These are phyloP conservation scores for Daktulosphaira vitifoliae DNA, from an alignment of 1,140 invertebrate species.

Conservation along the genomic window DNA sequence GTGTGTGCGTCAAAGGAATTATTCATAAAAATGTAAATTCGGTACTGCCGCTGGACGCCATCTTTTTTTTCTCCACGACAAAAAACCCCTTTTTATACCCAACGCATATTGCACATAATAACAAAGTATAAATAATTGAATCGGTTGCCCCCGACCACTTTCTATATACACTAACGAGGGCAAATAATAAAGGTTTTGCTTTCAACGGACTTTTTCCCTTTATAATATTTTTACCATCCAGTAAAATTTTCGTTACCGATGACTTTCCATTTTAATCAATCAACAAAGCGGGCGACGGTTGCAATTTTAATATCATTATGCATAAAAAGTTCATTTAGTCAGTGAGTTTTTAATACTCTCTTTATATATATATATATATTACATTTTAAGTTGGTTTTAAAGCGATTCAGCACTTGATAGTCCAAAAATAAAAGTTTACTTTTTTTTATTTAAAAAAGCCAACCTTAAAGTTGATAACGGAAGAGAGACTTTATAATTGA, in stretches of 20 bases:
- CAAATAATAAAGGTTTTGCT: conserved; percentile 32
- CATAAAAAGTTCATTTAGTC: no score
- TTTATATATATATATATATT: no score
- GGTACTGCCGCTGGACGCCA: conserved; percentile 20
- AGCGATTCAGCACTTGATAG: no score
- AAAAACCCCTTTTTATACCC: conserved; percentile 33
- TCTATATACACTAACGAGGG: conserved; percentile 29
- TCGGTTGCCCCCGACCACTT: conserved; percentile 29
- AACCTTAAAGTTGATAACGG: no score
- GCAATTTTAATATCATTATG: no score
- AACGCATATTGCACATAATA: conserved; percentile 29
- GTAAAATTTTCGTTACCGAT: conserved; percentile 19
- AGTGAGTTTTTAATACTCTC: no score
- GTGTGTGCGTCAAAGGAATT: conserved; percentile 8
- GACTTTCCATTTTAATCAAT: conserved; percentile 29
- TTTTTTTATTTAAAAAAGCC: no score
- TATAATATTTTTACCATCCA: background rate
- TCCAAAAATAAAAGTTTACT: no score
- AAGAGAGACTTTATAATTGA: no score
- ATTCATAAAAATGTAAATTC: conserved; percentile 33
- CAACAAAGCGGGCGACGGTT: background rate
- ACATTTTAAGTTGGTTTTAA: no score
- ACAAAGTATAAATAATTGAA: conserved; percentile 34
- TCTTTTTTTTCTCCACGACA: conserved; percentile 30
- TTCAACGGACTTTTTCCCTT: conserved; percentile 31